Percentiles rank a stretch among this genome's conserved stretches.
These are phyloP conservation scores for Apis laboriosa DNA, from an alignment of 1,140 invertebrate genomes.

Conservation along the genomic window DNA sequence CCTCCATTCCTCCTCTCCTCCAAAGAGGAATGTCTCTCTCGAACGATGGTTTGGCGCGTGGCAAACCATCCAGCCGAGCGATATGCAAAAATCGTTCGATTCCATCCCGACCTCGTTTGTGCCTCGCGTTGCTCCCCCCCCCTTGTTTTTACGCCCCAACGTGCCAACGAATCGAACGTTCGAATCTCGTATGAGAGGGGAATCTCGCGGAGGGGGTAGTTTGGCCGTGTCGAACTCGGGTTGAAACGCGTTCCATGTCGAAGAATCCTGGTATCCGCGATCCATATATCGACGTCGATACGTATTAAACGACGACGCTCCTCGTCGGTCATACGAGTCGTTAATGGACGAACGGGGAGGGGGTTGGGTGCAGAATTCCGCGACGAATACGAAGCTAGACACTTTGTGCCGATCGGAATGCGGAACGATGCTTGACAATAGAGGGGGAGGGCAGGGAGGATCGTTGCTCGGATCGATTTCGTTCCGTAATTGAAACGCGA, in stretches of 20 bases:
- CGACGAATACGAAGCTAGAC: constrained; percentile 27
- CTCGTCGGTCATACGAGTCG: constrained; percentile 11
- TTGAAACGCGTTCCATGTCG: not conserved
- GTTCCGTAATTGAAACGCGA: constrained; percentile 38
- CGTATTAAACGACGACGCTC: not conserved
- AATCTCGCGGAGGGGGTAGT: no score
- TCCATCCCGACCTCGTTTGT: not conserved
- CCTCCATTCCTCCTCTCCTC: no score
- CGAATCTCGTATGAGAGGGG: no score
- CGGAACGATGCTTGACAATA: constrained; percentile 26
- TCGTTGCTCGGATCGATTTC: constrained; percentile 23
- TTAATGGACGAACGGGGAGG: not conserved
- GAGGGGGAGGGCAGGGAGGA: not conserved
- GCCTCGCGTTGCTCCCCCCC: not conserved
- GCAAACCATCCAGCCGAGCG: not conserved
- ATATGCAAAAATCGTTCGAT: constrained; percentile 11
- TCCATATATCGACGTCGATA: not conserved
- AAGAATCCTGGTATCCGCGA: not conserved
- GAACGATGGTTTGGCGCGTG: not conserved
- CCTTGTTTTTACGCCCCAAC: no score
- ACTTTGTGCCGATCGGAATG: constrained; percentile 34
- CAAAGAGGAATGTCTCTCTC: not conserved
- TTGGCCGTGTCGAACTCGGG: not conserved
- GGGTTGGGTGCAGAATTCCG: not conserved
- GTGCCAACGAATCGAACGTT: not conserved